A percentile compares a stretch with the other conserved stretches of the same genome.
Evolutionary conservation across 35 echinoderm and acorn worm genomes (phyloP).

Genomic region (Antedon bifida): DNA sequence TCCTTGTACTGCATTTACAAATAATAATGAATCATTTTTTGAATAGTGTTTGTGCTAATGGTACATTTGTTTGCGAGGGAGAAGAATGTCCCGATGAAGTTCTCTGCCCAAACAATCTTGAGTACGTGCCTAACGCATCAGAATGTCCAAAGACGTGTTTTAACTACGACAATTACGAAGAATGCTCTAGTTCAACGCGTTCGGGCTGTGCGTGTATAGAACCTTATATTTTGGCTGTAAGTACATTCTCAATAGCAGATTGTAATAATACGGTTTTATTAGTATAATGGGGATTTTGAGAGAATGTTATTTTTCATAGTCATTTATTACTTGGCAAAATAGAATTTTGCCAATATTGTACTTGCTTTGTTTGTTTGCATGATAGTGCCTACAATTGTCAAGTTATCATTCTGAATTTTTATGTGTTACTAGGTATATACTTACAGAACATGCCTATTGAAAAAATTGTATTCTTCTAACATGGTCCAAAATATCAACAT

Average conservation of each 20-base stretch:
- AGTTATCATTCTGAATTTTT: no score
- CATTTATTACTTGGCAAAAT: no score
- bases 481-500: no score
- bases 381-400: no score
- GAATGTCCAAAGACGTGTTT: slow-evolving; percentile 64
- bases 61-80: slow-evolving; percentile 56
- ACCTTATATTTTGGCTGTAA: slow-evolving; percentile 60
- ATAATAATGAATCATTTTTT: no score
- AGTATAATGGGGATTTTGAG: neutral
- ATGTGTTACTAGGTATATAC: no score
- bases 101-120: slow-evolving; percentile 56
- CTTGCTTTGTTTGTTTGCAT: no score
- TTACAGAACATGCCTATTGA: no score
- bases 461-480: no score
- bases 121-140: slow-evolving; percentile 39
- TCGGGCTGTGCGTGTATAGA: slow-evolving; percentile 61
- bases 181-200: slow-evolving; percentile 12
- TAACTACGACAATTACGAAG: slow-evolving; percentile 35
- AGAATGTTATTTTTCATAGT: no score
- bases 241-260: neutral
- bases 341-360: no score
- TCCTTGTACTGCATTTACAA: no score
- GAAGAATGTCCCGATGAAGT: slow-evolving; percentile 34
- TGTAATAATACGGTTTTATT: neutral
- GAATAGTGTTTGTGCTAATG: slow-evolving; percentile 61